phyloP scores from a whole-genome alignment of 2,113 vertebrate genomes.

The Butorides virescens region DNA sequence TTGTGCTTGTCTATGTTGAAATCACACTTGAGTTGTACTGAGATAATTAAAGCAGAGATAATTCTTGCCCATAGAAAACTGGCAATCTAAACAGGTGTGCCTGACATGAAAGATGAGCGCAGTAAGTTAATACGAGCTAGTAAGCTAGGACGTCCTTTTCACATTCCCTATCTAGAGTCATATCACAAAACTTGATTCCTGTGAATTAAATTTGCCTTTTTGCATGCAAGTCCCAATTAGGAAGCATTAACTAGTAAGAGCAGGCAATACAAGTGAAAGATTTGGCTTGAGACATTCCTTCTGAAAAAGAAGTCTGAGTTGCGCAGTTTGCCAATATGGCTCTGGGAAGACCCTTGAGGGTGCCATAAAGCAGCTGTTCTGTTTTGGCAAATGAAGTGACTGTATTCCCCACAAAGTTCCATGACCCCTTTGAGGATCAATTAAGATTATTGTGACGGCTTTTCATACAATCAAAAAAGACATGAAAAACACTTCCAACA shows the following conservation, averaged over 20 bases:
- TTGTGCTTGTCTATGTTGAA: neutral
- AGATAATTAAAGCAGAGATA: neutral
- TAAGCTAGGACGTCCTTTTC: neutral
- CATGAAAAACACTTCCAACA: neutral
- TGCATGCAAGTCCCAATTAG: neutral
- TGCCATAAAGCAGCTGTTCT: neutral
- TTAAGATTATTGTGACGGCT: neutral
- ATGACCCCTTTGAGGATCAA: neutral
- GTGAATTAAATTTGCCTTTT: neutral
- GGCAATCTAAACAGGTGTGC: neutral
- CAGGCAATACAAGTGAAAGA: neutral
- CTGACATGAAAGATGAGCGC: neutral
- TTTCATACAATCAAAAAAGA: neutral
- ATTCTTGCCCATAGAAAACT: neutral
- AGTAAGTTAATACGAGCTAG: neutral
- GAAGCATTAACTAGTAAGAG: neutral
- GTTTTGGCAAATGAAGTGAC: neutral
- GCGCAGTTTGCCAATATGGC: neutral
- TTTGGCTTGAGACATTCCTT: neutral
- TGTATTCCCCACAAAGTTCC: neutral
- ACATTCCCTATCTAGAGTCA: neutral
- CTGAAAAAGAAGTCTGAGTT: neutral
- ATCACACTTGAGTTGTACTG: neutral
- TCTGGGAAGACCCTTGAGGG: neutral
- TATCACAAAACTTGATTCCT: neutral